Conservation (phyloP, 1,140 invertebrate genomes). For the Drosophila takahashii region DNA sequence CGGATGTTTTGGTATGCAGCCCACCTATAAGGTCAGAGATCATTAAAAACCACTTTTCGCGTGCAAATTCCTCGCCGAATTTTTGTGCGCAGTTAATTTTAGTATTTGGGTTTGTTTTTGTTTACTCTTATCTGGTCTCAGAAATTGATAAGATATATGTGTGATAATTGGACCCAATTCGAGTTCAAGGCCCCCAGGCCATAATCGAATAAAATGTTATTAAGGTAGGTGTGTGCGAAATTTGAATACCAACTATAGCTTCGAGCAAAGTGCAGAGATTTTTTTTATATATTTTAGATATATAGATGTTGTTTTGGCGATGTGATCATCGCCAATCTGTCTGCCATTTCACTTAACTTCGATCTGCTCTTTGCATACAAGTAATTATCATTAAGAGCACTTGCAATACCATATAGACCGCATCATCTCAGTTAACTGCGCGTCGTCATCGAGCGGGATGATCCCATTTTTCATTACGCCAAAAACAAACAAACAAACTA, state of each 20-base stretch:
- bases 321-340: conserved; percentile 44
- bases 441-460: conserved; percentile 13
- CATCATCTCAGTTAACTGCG: conserved; percentile 10
- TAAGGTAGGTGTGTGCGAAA: conserved; percentile 32
- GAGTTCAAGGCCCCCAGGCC: conserved; percentile 65
- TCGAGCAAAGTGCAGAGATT: conserved; percentile 12
- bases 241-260: conserved; percentile 23
- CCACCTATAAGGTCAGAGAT: conserved; percentile 26
- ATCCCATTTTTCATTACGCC: conserved; percentile 24
- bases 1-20: not conserved
- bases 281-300: too few relatives aligned
- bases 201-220: conserved; percentile 50
- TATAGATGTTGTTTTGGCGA: not conserved
- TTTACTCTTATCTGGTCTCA: conserved; percentile 53
- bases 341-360: conserved; percentile 64
- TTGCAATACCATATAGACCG: conserved; percentile 18
- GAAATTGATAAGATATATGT: conserved; percentile 62
- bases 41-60: conserved; percentile 1
- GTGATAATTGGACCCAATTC: conserved; percentile 65
- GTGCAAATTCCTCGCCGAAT: conserved; percentile 24
- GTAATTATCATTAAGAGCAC: conserved; percentile 34
- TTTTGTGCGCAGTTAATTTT: conserved; percentile 60
- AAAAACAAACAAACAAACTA: conserved; percentile 5
- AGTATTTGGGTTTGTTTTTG: conserved; percentile 25
- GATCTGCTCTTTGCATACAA: conserved; percentile 58